Percentiles rank a stretch among this genome's conserved stretches.
These are phyloP conservation scores for Cephalopholis sonnerati DNA, from an alignment of 2,113 vertebrate species.

Conservation along the genomic window DNA sequence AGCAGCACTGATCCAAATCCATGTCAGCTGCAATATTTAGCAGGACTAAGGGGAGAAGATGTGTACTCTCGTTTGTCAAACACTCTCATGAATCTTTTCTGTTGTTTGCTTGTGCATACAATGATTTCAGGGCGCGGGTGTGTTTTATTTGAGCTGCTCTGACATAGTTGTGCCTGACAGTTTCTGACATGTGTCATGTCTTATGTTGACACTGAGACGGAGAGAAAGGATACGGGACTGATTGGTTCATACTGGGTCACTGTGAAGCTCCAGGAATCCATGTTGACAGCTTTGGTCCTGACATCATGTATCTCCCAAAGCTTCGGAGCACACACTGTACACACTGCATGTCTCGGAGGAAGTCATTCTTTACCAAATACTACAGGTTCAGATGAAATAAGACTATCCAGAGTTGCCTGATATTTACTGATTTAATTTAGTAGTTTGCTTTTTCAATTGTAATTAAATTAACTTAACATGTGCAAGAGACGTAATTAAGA, in stretches of 20 bases:
- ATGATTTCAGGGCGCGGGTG: slow-evolving; percentile 15
- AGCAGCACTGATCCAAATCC: slow-evolving; percentile 28
- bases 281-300: slow-evolving; percentile 47
- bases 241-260: slow-evolving; percentile 57
- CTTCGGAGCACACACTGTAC: slow-evolving; percentile 28
- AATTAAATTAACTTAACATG: neutral
- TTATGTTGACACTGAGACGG: slow-evolving; percentile 41
- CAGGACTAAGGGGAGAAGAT: slow-evolving; percentile 27
- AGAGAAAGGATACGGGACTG: slow-evolving; percentile 45
- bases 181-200: slow-evolving; percentile 61
- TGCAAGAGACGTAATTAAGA: neutral
- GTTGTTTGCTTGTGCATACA: slow-evolving; percentile 11
- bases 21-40: slow-evolving; percentile 49
- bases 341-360: neutral
- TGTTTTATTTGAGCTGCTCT: slow-evolving; percentile 25
- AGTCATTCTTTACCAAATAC: neutral
- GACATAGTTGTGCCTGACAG: slow-evolving; percentile 29
- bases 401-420: neutral
- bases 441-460: neutral
- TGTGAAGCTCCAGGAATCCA: slow-evolving; percentile 47
- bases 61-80: slow-evolving; percentile 37
- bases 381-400: neutral
- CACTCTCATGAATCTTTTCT: slow-evolving; percentile 8
- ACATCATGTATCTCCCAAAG: slow-evolving; percentile 40
- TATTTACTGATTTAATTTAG: neutral